Conservation (phyloP, 2,888 invertebrate genomes). For the Tetragonula carbonaria region DNA sequence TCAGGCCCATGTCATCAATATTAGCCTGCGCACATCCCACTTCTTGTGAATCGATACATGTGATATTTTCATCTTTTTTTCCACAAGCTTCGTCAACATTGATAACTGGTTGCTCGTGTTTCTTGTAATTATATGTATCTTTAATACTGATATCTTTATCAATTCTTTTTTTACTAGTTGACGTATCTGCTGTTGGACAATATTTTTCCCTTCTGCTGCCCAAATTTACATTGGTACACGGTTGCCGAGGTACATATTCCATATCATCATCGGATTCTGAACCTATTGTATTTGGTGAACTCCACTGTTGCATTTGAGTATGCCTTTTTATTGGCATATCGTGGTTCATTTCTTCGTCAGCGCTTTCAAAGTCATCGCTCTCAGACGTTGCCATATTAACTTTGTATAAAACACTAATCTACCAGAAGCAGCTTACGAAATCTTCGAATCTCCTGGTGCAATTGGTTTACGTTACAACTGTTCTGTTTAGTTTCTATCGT, state of each 20-base stretch:
- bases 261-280: conserved; percentile 82
- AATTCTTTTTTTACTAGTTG: conserved; percentile 1
- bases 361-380: conserved; percentile 91
- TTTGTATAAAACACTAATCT: not conserved
- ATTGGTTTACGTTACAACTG: not conserved
- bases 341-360: conserved; percentile 88
- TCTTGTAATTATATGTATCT: conserved; percentile 8
- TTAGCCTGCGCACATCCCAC: not conserved
- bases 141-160: conserved; percentile 24
- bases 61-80: not conserved
- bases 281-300: conserved; percentile 70
- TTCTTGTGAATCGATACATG: not conserved
- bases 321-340: conserved; percentile 43
- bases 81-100: conserved; percentile 8
- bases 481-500: not conserved
- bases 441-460: not conserved
- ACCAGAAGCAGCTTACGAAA: not conserved
- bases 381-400: conserved; percentile 88
- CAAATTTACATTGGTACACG: conserved; percentile 21
- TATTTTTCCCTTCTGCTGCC: conserved; percentile 13
- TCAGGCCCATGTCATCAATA: not conserved
- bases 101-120: conserved; percentile 7
- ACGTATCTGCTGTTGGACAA: not conserved
- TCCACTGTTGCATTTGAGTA: conserved; percentile 48
- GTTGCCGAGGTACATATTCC: conserved; percentile 71